Evolutionary conservation across 2,888 invertebrate genomes (phyloP).

Genomic region (Sepioteuthis lessoniana): DNA sequence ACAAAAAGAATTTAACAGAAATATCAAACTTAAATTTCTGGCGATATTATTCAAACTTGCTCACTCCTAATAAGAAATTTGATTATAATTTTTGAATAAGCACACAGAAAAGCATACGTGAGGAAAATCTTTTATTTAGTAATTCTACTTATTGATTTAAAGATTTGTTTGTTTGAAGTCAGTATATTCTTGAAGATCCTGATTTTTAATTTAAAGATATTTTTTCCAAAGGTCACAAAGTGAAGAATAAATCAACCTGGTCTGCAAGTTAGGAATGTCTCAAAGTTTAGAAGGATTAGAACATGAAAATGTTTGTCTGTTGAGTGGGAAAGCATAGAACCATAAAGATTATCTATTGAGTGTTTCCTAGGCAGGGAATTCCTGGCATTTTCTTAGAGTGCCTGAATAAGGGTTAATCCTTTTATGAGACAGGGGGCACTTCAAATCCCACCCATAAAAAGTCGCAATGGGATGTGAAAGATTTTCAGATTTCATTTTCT

Average conservation of each 20-base stretch:
- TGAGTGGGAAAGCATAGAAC: neutral
- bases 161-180: too few species aligned
- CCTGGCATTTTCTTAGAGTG: slow-evolving; percentile 17
- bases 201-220: neutral
- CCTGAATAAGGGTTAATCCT: neutral
- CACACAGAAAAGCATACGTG: too few species aligned
- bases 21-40: too few species aligned
- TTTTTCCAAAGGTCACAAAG: neutral
- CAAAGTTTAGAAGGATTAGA: neutral
- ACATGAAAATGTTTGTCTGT: neutral
- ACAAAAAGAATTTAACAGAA: too few species aligned
- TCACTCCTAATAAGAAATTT: too few species aligned
- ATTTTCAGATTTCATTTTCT: neutral
- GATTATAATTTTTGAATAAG: too few species aligned
- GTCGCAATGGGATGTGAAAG: neutral
- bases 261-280: neutral
- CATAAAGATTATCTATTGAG: slow-evolving; percentile 33
- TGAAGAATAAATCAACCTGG: neutral
- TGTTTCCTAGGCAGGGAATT: neutral
- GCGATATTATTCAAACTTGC: too few species aligned
- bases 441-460: neutral
- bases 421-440: slow-evolving; percentile 23
- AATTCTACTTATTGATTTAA: too few species aligned
- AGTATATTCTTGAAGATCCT: too few species aligned
- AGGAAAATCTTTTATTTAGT: too few species aligned